Percentiles rank a stretch among this genome's conserved stretches.
These are phyloP conservation scores for Quadriops clusia DNA, from an alignment of 2,888 invertebrate species.

Conservation along the genomic window DNA sequence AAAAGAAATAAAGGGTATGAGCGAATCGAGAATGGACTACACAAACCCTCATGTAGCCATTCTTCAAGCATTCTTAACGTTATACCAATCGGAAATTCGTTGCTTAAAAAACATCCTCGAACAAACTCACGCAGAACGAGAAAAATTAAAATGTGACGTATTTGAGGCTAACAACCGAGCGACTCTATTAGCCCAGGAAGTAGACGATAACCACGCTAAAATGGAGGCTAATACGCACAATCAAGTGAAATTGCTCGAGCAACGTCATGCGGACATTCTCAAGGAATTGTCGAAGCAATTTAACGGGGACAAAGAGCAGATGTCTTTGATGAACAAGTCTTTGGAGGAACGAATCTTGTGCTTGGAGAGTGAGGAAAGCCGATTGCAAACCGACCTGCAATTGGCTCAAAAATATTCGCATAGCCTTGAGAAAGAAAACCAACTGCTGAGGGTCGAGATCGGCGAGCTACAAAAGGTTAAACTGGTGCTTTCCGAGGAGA, in stretches of 20 bases:
- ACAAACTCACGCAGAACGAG: slow-evolving; percentile 62
- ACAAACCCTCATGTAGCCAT: slow-evolving; percentile 39
- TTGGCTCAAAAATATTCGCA: slow-evolving; percentile 51
- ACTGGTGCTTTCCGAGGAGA: slow-evolving; percentile 32
- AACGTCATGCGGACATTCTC: slow-evolving; percentile 63
- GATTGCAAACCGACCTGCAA: slow-evolving; percentile 50
- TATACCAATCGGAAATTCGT: slow-evolving; percentile 56
- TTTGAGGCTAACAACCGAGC: slow-evolving; percentile 74
- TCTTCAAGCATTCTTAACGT: slow-evolving; percentile 51
- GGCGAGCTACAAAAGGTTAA: slow-evolving; percentile 39
- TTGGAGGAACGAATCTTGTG: slow-evolving; percentile 53
- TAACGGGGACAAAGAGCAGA: slow-evolving; percentile 62
- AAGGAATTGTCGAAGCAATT: slow-evolving; percentile 58
- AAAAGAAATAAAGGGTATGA: slow-evolving; percentile 43
- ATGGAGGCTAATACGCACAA: slow-evolving; percentile 66
- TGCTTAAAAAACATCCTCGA: slow-evolving; percentile 48
- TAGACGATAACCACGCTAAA: slow-evolving; percentile 78
- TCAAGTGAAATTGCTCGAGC: slow-evolving; percentile 59
- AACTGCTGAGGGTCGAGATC: slow-evolving; percentile 47
- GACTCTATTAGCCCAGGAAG: slow-evolving; percentile 72
- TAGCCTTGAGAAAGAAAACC: slow-evolving; percentile 52
- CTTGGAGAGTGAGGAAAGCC: slow-evolving; percentile 56
- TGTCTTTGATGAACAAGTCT: slow-evolving; percentile 43
- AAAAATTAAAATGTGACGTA: slow-evolving; percentile 68
- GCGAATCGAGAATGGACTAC: slow-evolving; percentile 25